Conservation (phyloP, 1,140 invertebrate genomes). For the Drosophila nebulosa region DNA sequence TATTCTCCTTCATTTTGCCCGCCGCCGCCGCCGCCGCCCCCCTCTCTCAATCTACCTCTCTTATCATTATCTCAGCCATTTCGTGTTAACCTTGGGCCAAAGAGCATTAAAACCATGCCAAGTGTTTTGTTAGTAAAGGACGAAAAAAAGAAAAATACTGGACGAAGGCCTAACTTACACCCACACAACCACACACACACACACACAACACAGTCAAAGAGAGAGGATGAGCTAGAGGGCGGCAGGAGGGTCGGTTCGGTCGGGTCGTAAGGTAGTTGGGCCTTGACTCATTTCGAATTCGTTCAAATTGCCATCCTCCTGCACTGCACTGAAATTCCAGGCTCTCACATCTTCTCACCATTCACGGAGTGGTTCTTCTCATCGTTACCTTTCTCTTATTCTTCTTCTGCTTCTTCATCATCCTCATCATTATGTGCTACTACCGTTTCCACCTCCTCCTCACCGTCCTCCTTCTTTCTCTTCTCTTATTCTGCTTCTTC, state of each 20-base stretch:
- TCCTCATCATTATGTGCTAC: slow-evolving; percentile 10
- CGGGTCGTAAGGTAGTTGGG: not conserved
- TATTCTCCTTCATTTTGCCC: slow-evolving; percentile 30
- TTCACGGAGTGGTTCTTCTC: too few relatives aligned
- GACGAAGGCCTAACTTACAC: slow-evolving; percentile 13
- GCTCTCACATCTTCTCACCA: slow-evolving; percentile 14
- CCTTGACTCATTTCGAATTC: not conserved
- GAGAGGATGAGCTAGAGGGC: not conserved
- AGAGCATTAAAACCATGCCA: slow-evolving; percentile 73
- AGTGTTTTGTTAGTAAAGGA: slow-evolving; percentile 46
- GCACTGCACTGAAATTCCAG: not conserved
- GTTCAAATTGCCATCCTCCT: slow-evolving; percentile 1
- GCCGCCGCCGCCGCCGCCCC: not conserved
- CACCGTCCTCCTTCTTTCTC: too few relatives aligned
- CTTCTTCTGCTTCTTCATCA: not conserved
- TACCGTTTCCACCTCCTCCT: not conserved
- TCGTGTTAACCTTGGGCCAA: slow-evolving; percentile 59
- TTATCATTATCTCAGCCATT: slow-evolving; percentile 27
- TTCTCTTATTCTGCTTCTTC: not conserved
- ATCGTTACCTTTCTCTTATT: too few relatives aligned
- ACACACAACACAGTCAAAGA: not conserved
- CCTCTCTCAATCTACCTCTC: not conserved
- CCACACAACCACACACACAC: slow-evolving; percentile 1
- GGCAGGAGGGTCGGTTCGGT: not conserved
- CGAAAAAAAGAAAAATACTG: slow-evolving; percentile 48